phyloP scores from a whole-genome alignment of 2,113 vertebrate genomes.

The Thermophis baileyi region DNA sequence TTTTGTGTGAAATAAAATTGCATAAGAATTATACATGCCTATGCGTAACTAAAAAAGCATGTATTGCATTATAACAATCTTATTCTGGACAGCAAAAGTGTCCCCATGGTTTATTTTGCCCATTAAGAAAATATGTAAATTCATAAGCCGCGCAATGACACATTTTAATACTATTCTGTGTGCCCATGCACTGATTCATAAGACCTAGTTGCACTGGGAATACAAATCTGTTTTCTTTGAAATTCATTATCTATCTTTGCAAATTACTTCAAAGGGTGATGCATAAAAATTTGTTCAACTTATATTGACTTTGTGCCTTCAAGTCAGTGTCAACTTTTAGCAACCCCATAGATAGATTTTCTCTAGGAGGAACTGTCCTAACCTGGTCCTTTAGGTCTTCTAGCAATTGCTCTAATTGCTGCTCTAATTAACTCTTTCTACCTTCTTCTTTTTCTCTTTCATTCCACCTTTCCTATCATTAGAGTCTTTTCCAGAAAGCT shows the following conservation, averaged over 20 bases:
- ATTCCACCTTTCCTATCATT: background rate
- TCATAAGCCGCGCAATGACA: background rate
- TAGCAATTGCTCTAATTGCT: background rate
- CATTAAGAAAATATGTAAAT: background rate
- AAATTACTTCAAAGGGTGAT: background rate
- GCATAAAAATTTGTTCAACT: background rate
- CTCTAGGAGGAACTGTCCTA: background rate
- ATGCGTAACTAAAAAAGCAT: background rate
- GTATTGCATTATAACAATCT: background rate
- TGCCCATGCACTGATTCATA: background rate
- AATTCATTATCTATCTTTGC: background rate
- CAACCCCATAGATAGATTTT: background rate
- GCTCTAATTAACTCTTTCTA: background rate
- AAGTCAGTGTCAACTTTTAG: background rate
- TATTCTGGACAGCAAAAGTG: background rate
- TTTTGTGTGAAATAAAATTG: background rate
- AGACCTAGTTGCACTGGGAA: background rate
- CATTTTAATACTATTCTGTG: background rate
- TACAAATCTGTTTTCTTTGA: background rate
- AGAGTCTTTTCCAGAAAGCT: background rate
- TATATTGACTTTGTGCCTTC: background rate
- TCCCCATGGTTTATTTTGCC: background rate
- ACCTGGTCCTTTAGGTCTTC: background rate
- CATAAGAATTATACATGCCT: background rate
- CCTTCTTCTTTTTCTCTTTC: background rate